Percentiles rank a stretch among this genome's conserved stretches.
Conservation (phyloP, 2,113 vertebrate genomes). For the Psittacula cyanocephala region DNA sequence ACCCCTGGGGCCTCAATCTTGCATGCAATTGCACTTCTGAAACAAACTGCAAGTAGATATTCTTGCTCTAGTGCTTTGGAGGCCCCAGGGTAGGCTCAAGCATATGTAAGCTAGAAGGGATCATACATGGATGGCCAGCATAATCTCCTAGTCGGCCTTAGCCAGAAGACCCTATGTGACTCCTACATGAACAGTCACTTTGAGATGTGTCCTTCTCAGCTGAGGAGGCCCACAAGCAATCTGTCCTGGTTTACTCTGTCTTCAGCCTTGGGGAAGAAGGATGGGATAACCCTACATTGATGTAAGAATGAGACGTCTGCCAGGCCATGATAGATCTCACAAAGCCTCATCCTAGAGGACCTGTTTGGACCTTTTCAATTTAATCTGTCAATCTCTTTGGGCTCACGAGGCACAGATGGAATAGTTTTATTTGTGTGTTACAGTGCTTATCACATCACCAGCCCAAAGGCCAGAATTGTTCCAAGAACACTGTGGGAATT, state of each 20-base stretch:
- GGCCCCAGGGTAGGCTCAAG: background rate
- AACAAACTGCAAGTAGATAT: background rate
- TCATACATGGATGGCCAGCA: background rate
- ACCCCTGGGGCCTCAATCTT: background rate
- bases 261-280: background rate
- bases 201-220: background rate
- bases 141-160: background rate
- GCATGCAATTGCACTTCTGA: background rate
- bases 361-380: background rate
- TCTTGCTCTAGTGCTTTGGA: background rate
- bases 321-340: rapidly evolving
- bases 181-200: background rate
- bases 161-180: background rate
- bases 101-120: background rate
- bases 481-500: background rate
- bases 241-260: background rate
- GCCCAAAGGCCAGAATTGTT: background rate
- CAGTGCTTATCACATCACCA: background rate
- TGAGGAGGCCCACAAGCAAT: background rate
- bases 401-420: background rate
- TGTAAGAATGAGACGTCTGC: background rate
- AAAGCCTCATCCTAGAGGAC: background rate
- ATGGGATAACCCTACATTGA: background rate
- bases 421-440: background rate
- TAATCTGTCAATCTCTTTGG: rapidly evolving